phyloP scores from a whole-genome alignment of 2,797 vertebrate species.

The Xerus rutilus region DNA sequence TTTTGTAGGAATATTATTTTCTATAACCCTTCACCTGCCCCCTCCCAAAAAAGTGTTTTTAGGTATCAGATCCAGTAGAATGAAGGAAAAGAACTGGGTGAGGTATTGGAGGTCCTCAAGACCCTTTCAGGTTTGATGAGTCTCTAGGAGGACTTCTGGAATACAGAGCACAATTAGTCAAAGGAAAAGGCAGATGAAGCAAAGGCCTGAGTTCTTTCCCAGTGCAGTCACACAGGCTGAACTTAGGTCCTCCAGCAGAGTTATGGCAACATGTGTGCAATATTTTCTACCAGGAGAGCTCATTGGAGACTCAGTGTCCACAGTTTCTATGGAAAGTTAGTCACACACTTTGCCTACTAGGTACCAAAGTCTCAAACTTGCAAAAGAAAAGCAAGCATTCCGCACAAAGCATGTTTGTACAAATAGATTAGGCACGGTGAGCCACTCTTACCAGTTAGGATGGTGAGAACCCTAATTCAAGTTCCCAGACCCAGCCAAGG shows the following conservation, averaged over 20 bases:
- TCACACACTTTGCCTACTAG: neutral
- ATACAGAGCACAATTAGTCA: neutral
- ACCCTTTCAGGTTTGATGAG: neutral
- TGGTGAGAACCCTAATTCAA: neutral
- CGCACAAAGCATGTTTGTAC: neutral
- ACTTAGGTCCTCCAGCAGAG: neutral
- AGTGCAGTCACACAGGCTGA: neutral
- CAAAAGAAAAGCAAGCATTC: neutral
- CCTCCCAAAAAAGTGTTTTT: neutral
- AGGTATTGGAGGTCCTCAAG: neutral
- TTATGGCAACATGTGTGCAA: neutral
- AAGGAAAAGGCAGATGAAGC: neutral
- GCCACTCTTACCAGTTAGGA: neutral
- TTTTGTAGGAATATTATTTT: too few relatives aligned
- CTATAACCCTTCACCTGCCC: too few relatives aligned
- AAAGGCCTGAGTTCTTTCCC: neutral
- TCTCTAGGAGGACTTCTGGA: neutral
- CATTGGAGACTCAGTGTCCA: neutral
- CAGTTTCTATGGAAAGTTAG: neutral
- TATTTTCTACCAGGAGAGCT: neutral
- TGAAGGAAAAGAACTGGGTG: neutral
- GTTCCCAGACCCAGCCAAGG: neutral
- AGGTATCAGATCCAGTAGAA: neutral
- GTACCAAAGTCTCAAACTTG: neutral
- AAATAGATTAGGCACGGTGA: neutral